These are phyloP conservation scores for Habropoda laboriosa DNA, from an alignment of 1,140 invertebrate genomes.

Conservation along the genomic window DNA sequence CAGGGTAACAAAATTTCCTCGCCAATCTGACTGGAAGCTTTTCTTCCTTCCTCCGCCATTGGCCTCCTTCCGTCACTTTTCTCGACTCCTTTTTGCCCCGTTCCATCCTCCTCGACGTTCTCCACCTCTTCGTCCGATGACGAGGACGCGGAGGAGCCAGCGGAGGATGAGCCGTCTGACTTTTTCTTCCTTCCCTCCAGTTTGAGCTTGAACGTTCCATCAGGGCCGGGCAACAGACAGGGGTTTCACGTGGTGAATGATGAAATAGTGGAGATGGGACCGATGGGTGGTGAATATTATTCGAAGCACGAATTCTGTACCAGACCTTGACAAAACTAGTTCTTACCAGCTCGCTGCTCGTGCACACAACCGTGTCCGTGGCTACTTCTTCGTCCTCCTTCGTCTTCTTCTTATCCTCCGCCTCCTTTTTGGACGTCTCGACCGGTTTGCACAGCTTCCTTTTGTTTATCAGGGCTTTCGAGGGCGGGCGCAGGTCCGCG, in stretches of 20 bases:
- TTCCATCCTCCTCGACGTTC: conserved; percentile 49
- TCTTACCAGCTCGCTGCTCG: conserved; percentile 71
- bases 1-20: conserved; percentile 64
- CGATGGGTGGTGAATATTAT: conserved; percentile 67
- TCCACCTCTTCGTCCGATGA: conserved; percentile 56
- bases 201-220: conserved; percentile 58
- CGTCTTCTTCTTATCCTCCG: conserved; percentile 60
- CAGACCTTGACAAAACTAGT: conserved; percentile 76
- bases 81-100: conserved; percentile 61
- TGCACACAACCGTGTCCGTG: conserved; percentile 39
- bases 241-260: conserved; percentile 54
- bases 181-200: conserved; percentile 68
- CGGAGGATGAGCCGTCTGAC: conserved; percentile 39
- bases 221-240: conserved; percentile 27
- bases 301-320: conserved; percentile 75
- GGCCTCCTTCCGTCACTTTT: conserved; percentile 66
- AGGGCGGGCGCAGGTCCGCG: conserved; percentile 48
- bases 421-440: conserved; percentile 65
- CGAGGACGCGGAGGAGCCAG: conserved; percentile 45
- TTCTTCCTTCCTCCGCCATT: conserved; percentile 62
- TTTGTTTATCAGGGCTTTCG: conserved; percentile 70
- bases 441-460: conserved; percentile 68
- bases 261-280: conserved; percentile 63
- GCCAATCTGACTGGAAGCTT: conserved; percentile 41
- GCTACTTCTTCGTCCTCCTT: conserved; percentile 62